Evolutionary conservation across 2,113 vertebrate genomes (phyloP).

Genomic region (Poicephalus gulielmi): DNA sequence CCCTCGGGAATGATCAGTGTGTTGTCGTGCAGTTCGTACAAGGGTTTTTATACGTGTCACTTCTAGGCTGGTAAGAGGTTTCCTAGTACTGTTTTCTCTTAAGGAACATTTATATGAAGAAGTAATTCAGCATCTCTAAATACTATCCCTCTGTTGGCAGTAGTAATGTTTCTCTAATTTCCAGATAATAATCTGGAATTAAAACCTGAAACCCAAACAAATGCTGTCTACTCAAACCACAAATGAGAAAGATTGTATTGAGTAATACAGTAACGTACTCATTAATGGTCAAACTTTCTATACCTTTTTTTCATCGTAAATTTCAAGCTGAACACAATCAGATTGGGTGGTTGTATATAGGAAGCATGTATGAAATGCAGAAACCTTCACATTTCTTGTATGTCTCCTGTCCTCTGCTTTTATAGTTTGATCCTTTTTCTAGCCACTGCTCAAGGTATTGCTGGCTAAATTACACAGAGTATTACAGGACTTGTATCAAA

Average conservation of each 20-base stretch:
- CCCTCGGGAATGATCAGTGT: accelerated
- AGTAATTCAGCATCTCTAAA: neutral
- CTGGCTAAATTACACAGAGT: neutral
- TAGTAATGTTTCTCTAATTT: neutral
- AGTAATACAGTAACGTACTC: neutral
- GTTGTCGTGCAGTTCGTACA: accelerated
- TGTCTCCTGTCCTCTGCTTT: neutral
- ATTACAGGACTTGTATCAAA: neutral
- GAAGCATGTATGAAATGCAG: neutral
- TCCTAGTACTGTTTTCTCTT: accelerated
- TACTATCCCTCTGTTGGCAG: accelerated
- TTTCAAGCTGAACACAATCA: neutral
- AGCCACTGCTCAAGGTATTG: neutral
- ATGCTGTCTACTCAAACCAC: neutral
- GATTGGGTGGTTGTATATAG: neutral
- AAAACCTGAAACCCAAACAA: neutral
- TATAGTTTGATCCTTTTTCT: neutral
- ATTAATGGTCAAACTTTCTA: neutral
- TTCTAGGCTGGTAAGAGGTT: accelerated
- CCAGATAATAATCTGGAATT: neutral
- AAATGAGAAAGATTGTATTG: neutral
- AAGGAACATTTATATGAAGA: neutral
- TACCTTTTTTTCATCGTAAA: neutral
- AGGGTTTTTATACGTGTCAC: accelerated
- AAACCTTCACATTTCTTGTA: neutral